Evolutionary conservation across 2,113 vertebrate species (phyloP).

Genomic region (Miniopterus natalensis): DNA sequence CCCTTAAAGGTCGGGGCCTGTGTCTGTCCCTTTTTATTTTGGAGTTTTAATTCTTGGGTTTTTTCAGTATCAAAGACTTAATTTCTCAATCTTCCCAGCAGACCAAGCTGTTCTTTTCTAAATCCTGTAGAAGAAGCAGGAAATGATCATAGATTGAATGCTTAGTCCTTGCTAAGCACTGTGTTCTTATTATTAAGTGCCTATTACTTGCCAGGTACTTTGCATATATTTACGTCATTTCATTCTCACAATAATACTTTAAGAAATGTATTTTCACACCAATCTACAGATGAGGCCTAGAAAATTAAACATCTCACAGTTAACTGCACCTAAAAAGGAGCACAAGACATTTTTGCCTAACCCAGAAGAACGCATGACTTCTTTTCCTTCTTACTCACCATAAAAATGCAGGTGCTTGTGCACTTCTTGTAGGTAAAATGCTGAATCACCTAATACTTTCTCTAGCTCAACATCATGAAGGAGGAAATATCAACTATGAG

Average conservation of each 20-base stretch:
- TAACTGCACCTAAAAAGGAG: background rate
- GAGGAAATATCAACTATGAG: background rate
- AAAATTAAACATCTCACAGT: background rate
- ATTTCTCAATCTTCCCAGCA: background rate
- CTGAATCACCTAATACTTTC: background rate
- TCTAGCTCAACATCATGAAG: background rate
- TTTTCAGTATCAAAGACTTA: background rate
- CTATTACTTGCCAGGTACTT: background rate
- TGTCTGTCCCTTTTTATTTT: background rate
- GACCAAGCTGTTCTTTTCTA: background rate
- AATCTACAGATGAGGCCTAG: background rate
- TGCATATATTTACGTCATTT: background rate
- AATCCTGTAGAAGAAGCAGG: background rate
- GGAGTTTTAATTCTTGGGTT: background rate
- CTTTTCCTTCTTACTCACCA: background rate
- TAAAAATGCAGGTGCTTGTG: background rate
- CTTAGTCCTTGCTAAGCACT: background rate
- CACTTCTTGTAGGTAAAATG: background rate
- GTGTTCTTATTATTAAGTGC: background rate
- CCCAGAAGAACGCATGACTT: fast-evolving
- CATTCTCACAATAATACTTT: background rate
- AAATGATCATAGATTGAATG: background rate
- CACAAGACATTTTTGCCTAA: background rate
- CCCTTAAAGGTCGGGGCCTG: background rate
- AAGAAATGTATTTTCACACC: background rate